Evolutionary conservation across 2,797 vertebrate species (phyloP).

Genomic region (Loris lydekkerianus): DNA sequence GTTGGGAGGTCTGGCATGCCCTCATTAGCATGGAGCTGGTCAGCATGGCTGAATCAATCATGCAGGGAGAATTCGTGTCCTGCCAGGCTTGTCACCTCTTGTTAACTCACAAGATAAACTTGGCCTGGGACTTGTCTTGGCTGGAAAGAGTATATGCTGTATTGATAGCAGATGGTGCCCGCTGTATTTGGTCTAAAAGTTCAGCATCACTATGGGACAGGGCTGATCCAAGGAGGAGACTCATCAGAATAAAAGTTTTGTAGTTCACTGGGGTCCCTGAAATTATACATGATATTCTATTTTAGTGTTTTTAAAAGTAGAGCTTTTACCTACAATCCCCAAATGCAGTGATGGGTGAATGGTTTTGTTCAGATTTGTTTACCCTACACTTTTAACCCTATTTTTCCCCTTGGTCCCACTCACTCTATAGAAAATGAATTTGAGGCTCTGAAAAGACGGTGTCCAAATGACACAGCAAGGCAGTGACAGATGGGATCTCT

Average conservation of each 20-base stretch:
- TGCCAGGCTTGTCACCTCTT: constrained; percentile 92
- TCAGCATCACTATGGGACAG: background rate
- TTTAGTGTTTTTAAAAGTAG: constrained; percentile 28
- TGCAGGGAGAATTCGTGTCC: constrained; percentile 88
- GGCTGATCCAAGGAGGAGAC: background rate
- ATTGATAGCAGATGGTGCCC: constrained; percentile 86
- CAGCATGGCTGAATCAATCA: constrained; percentile 89
- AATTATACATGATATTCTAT: background rate
- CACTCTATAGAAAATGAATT: background rate
- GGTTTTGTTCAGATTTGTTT: background rate
- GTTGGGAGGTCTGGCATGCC: constrained; percentile 81
- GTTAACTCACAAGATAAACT: constrained; percentile 90
- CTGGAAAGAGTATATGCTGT: constrained; percentile 83
- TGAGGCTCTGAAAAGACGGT: background rate
- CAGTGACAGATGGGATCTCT: background rate
- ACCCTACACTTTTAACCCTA: background rate
- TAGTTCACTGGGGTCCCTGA: background rate
- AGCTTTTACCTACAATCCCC: background rate
- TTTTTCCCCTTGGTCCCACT: background rate
- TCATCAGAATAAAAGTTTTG: background rate
- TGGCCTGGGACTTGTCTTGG: constrained; percentile 85
- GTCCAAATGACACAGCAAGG: background rate
- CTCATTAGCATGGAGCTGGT: constrained; percentile 92
- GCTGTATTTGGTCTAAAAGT: constrained; percentile 49
- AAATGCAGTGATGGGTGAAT: background rate